These are phyloP conservation scores for Grapholita molesta DNA, from an alignment of 1,140 invertebrate genomes.

Conservation along the genomic window DNA sequence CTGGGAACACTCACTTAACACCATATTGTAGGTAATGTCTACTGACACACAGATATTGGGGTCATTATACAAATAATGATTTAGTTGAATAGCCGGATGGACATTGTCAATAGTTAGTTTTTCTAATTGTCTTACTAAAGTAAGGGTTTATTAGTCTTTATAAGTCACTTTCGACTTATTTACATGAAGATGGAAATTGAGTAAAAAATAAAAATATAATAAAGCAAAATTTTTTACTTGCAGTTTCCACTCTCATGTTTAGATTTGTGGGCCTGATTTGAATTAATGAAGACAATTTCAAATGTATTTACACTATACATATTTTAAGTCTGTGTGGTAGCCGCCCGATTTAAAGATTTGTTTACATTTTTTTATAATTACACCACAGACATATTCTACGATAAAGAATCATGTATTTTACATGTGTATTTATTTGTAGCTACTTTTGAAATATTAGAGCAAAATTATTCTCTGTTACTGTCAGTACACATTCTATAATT, in stretches of 20 bases:
- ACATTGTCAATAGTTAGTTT: neutral
- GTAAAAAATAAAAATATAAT: no score
- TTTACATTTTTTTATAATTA: no score
- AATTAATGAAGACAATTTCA: no score
- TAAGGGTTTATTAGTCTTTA: neutral
- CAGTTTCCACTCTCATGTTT: no score
- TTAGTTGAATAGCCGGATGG: neutral
- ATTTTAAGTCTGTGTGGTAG: no score
- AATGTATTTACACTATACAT: no score
- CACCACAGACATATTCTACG: no score
- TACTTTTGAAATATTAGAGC: neutral
- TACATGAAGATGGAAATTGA: neutral
- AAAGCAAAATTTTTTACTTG: no score
- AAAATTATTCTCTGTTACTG: neutral
- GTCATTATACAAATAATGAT: neutral
- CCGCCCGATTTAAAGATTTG: no score
- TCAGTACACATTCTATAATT: neutral
- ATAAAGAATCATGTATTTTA: no score
- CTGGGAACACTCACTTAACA: neutral
- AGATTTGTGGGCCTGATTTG: no score
- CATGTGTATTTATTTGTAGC: no score
- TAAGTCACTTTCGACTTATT: neutral
- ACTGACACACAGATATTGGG: neutral
- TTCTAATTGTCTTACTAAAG: neutral
- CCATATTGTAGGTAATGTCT: neutral